phyloP scores from a whole-genome alignment of 2,888 invertebrate species.

The Calameuta pallipes region DNA sequence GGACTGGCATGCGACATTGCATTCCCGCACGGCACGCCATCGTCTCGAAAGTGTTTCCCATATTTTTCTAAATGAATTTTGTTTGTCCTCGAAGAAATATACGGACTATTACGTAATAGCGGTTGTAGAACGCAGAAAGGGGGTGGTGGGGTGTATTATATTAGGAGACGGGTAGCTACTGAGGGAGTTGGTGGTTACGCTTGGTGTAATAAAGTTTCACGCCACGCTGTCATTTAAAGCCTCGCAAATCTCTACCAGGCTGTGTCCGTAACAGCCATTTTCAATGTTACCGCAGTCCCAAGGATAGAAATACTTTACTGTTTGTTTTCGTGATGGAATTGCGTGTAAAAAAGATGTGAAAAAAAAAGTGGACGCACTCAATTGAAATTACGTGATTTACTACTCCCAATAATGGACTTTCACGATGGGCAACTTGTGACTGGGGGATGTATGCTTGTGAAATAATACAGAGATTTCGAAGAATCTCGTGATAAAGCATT shows the following conservation, averaged over 20 bases:
- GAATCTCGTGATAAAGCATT: not conserved
- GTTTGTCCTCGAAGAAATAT: slow-evolving; percentile 32
- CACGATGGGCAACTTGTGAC: too few relatives aligned
- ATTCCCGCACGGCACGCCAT: slow-evolving; percentile 20
- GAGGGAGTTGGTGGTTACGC: slow-evolving; percentile 19
- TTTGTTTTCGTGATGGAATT: not conserved
- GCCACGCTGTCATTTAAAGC: slow-evolving; percentile 44
- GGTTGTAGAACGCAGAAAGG: slow-evolving; percentile 3
- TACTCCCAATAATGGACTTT: too few relatives aligned
- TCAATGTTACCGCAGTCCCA: not conserved
- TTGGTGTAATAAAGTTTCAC: slow-evolving; percentile 38
- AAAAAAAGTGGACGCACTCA: too few relatives aligned
- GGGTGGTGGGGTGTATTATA: slow-evolving; percentile 6
- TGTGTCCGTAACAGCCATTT: slow-evolving; percentile 21
- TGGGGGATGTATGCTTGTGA: too few relatives aligned
- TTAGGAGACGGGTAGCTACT: too few relatives aligned
- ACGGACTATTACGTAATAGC: slow-evolving; percentile 27
- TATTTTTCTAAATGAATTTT: slow-evolving; percentile 41
- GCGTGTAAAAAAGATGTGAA: not conserved
- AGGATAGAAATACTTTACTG: not conserved
- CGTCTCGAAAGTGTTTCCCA: slow-evolving; percentile 28
- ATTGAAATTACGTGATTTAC: too few relatives aligned
- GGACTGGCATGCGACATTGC: slow-evolving; percentile 10
- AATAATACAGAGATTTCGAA: too few relatives aligned
- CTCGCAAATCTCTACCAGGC: slow-evolving; percentile 41